phyloP scores from a whole-genome alignment of 2,888 invertebrate species.

The Tipula lateralis region DNA sequence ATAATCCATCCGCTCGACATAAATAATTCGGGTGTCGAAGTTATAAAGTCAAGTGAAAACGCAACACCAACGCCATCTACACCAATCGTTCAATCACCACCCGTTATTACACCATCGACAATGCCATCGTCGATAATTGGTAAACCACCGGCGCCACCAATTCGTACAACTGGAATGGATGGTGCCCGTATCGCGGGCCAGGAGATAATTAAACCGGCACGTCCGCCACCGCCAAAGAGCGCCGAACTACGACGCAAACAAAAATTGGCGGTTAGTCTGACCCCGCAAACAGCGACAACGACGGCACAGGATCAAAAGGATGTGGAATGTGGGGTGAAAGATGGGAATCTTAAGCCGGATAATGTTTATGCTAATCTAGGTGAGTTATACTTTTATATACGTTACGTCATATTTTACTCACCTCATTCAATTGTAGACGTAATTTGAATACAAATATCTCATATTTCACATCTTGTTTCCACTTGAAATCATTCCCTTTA shows the following conservation, averaged over 20 bases:
- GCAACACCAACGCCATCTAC: slow-evolving; percentile 40
- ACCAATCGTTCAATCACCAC: slow-evolving; percentile 44
- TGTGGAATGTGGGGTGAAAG: slow-evolving; percentile 42
- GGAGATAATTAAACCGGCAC: slow-evolving; percentile 58
- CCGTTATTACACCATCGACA: slow-evolving; percentile 35
- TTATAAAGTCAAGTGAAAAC: slow-evolving; percentile 57
- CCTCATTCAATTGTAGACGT: neutral
- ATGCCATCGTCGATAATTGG: slow-evolving; percentile 42
- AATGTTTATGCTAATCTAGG: slow-evolving; percentile 79
- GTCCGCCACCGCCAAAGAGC: slow-evolving; percentile 71
- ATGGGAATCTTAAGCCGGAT: slow-evolving; percentile 46
- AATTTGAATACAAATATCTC: neutral
- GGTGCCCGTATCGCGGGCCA: slow-evolving; percentile 47
- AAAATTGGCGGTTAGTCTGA: slow-evolving; percentile 44
- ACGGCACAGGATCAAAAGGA: slow-evolving; percentile 41
- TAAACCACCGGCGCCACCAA: slow-evolving; percentile 74
- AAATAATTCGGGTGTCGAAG: slow-evolving; percentile 75
- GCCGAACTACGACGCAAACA: slow-evolving; percentile 59
- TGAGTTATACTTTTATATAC: no score
- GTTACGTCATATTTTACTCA: neutral
- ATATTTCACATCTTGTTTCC: neutral
- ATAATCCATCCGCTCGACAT: slow-evolving; percentile 85
- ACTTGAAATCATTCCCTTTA: neutral
- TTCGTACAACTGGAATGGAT: slow-evolving; percentile 48
- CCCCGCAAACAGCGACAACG: slow-evolving; percentile 49